Percentiles rank a stretch among this genome's conserved stretches.
phyloP scores from a whole-genome alignment of 2,113 vertebrate species.

The Excalfactoria chinensis region DNA sequence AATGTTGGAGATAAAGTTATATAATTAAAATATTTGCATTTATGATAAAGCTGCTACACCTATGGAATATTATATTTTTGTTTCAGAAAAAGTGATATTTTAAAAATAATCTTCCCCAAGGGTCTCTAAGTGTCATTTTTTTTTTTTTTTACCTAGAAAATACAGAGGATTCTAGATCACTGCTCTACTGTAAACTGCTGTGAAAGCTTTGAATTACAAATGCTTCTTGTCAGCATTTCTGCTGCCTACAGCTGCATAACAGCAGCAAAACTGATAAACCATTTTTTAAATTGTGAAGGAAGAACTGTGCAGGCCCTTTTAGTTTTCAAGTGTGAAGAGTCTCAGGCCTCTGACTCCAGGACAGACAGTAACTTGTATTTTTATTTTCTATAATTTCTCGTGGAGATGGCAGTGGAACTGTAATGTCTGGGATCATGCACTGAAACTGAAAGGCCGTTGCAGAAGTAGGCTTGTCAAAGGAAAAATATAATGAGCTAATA shows the following conservation, averaged over 20 bases:
- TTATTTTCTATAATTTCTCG: neutral
- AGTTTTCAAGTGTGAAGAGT: neutral
- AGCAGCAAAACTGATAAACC: neutral
- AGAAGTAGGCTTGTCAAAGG: neutral
- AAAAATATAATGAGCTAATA: neutral
- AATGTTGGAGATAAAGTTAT: neutral
- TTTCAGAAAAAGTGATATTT: neutral
- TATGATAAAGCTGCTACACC: neutral
- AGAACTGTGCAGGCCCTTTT: neutral
- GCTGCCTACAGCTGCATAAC: neutral
- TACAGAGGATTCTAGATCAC: conserved; percentile 36
- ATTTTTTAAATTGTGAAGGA: neutral
- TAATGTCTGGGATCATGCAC: neutral
- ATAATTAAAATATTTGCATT: neutral
- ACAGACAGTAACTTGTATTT: neutral
- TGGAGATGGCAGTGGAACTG: neutral
- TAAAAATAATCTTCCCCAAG: neutral
- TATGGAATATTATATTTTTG: neutral
- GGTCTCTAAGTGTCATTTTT: neutral
- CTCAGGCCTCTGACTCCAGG: neutral
- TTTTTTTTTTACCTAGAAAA: neutral
- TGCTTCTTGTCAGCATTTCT: neutral
- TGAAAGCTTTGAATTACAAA: conserved; percentile 51
- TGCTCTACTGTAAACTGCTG: neutral
- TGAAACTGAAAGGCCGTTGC: neutral